phyloP scores from a whole-genome alignment of 2,113 vertebrate species.

The Peromyscus maniculatus region DNA sequence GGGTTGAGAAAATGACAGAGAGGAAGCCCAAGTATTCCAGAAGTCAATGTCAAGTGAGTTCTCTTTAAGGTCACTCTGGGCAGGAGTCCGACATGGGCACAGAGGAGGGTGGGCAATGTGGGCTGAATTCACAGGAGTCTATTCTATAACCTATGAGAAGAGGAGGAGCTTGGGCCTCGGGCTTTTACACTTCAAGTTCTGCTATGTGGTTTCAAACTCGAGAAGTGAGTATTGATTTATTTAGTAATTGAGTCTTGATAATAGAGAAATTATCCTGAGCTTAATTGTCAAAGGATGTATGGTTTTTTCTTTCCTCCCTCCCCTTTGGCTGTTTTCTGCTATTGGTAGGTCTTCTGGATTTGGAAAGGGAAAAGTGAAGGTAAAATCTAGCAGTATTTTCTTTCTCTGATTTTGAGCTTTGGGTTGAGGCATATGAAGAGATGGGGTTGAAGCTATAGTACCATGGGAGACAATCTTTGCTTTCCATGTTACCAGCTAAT shows the following conservation, averaged over 20 bases:
- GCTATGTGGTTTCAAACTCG: not conserved
- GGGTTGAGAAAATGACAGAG: not conserved
- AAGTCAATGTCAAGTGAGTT: not conserved
- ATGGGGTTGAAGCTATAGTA: not conserved
- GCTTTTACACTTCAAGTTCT: not conserved
- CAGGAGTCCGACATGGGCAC: not conserved
- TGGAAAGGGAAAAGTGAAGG: not conserved
- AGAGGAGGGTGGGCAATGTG: not conserved
- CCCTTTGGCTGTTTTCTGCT: not conserved
- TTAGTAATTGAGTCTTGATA: not conserved
- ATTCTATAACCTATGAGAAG: rapidly evolving
- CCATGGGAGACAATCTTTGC: not conserved
- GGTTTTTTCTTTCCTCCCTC: not conserved
- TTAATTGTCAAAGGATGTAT: not conserved
- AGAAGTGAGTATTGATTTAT: not conserved
- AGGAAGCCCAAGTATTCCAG: no score
- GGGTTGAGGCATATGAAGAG: not conserved
- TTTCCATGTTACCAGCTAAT: not conserved
- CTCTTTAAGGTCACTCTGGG: not conserved
- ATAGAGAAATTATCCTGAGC: not conserved
- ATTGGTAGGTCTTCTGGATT: not conserved
- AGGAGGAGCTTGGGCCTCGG: not conserved
- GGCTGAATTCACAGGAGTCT: not conserved
- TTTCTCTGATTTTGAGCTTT: not conserved
- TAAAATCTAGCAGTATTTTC: not conserved